Evolutionary conservation across 1,140 invertebrate species (phyloP).

Genomic region (Microplitis mediator): DNA sequence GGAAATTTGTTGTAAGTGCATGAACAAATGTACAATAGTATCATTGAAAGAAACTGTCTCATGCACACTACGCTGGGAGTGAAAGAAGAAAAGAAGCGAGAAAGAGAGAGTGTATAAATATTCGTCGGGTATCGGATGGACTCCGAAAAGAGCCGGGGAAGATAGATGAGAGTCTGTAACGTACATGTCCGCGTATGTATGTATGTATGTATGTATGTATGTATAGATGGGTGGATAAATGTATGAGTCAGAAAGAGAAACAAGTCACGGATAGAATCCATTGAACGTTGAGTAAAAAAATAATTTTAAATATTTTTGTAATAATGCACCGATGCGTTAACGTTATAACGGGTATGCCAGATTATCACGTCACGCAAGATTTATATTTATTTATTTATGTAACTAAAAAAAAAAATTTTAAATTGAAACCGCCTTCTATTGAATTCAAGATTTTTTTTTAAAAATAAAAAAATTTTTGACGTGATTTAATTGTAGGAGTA

Average conservation of each 20-base stretch:
- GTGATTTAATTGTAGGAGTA: background rate
- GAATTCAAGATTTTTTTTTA: too few relatives aligned
- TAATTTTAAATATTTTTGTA: background rate
- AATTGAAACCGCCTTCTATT: too few relatives aligned
- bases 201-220: background rate
- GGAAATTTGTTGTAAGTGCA: background rate
- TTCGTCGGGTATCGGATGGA: conserved; percentile 27
- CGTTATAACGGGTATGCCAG: background rate
- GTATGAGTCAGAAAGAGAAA: conserved; percentile 7
- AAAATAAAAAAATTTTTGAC: background rate
- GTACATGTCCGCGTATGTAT: background rate
- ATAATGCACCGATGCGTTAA: conserved; percentile 19
- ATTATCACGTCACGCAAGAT: conserved; percentile 11
- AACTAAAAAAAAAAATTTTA: too few relatives aligned
- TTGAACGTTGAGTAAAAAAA: conserved; percentile 8
- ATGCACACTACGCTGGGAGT: background rate
- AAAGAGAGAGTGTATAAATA: conserved; percentile 24
- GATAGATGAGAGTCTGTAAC: conserved; percentile 1
- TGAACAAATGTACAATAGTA: conserved; percentile 11
- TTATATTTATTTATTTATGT: background rate
- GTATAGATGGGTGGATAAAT: background rate
- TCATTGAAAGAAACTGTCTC: conserved; percentile 13
- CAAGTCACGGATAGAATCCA: background rate
- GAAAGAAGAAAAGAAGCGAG: background rate
- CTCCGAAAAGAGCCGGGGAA: conserved; percentile 25